These are phyloP conservation scores for Leucosticte australis DNA, from an alignment of 2,113 vertebrate species.

Conservation along the genomic window DNA sequence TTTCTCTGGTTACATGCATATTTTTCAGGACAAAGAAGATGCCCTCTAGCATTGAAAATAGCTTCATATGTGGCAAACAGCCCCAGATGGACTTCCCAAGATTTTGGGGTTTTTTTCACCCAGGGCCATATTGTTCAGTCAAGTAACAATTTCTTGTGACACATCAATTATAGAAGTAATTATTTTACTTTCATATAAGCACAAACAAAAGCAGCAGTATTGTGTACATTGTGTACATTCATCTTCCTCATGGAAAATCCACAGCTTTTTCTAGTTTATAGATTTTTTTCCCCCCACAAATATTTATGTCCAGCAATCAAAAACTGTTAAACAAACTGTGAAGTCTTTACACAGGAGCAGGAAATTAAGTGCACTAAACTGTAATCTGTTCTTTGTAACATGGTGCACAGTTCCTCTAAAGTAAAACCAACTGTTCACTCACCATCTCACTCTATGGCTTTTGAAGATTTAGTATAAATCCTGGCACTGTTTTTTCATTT, in stretches of 20 bases:
- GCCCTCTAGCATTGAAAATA: background rate
- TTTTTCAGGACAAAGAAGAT: background rate
- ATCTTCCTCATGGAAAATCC: background rate
- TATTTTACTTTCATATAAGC: background rate
- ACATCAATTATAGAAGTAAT: background rate
- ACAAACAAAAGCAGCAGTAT: background rate
- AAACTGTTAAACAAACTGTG: background rate
- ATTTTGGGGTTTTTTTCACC: rapidly evolving
- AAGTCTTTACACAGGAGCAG: background rate
- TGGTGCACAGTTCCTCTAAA: background rate
- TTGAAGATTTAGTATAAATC: background rate
- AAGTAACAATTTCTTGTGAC: background rate
- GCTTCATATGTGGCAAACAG: background rate
- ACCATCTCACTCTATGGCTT: background rate
- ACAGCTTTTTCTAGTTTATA: background rate
- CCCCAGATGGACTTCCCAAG: background rate
- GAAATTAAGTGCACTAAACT: background rate
- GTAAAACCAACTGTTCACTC: background rate
- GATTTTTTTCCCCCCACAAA: background rate
- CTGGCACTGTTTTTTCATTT: background rate
- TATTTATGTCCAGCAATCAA: background rate
- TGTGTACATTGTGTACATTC: background rate
- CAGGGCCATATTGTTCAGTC: background rate
- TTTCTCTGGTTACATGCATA: background rate
- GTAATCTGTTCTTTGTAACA: background rate